Evolutionary conservation across 2,797 vertebrate species (phyloP).

Genomic region (Orientallactaga sibirica): DNA sequence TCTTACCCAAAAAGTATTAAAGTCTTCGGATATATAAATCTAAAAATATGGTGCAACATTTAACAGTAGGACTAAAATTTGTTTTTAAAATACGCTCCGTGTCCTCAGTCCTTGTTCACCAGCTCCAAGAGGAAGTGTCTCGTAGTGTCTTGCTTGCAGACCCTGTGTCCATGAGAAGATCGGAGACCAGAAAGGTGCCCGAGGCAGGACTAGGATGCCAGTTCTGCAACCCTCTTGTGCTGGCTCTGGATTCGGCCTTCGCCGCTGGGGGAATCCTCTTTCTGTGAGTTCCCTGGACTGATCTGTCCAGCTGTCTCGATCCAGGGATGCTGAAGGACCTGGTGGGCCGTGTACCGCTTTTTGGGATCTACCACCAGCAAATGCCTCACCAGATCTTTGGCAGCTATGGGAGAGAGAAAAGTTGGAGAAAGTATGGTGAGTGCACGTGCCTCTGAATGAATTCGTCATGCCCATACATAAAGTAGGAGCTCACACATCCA

Average conservation of each 20-base stretch:
- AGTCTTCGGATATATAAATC: conserved; percentile 62
- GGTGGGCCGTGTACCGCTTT: conserved; percentile 92
- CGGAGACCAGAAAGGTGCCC: fast-evolving
- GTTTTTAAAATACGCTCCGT: conserved; percentile 13
- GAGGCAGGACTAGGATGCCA: background rate
- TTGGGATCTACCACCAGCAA: conserved; percentile 93
- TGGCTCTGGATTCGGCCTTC: conserved; percentile 85
- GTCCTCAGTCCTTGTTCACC: background rate
- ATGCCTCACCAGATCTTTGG: conserved; percentile 93
- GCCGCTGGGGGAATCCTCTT: conserved; percentile 84
- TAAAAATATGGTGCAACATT: conserved; percentile 65
- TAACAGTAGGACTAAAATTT: background rate
- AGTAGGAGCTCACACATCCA: background rate
- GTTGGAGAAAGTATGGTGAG: background rate
- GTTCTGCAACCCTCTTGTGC: conserved; percentile 68
- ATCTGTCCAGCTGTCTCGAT: conserved; percentile 90
- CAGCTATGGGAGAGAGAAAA: conserved; percentile 88
- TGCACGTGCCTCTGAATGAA: background rate
- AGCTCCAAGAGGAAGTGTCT: background rate
- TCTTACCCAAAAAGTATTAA: conserved; percentile 27
- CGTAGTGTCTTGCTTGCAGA: background rate
- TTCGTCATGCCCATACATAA: background rate
- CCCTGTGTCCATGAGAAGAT: background rate
- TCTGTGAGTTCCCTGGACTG: conserved; percentile 87
- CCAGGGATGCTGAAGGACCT: conserved; percentile 94